Percentiles rank a stretch among this genome's conserved stretches.
These are phyloP conservation scores for Bujurquina vittata DNA, from an alignment of 2,113 vertebrate genomes.

Conservation along the genomic window DNA sequence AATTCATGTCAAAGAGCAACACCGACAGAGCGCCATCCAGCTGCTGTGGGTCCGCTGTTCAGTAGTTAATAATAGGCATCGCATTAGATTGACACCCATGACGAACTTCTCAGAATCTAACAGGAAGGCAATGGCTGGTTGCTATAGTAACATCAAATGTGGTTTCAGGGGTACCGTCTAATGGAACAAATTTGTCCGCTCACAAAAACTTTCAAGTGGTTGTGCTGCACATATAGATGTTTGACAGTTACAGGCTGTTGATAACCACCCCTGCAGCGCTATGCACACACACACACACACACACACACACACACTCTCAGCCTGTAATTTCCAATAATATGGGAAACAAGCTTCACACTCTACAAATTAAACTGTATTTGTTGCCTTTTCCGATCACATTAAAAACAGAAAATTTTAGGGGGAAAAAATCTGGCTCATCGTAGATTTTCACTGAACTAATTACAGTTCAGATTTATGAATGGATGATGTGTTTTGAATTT, in stretches of 20 bases:
- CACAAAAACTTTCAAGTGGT: neutral
- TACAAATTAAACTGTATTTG: no score
- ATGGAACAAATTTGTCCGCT: conserved; percentile 14
- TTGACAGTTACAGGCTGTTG: neutral
- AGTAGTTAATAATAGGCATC: neutral
- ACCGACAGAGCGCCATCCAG: neutral
- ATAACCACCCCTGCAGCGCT: neutral
- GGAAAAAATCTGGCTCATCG: no score
- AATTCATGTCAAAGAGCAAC: neutral
- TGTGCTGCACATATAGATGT: neutral
- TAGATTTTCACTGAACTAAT: neutral
- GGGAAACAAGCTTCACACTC: no score
- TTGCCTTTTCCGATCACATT: no score
- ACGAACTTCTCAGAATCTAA: conserved; percentile 12
- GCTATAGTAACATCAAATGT: conserved; percentile 12
- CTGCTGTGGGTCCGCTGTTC: neutral
- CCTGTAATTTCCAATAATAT: neutral
- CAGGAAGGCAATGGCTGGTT: conserved; percentile 27
- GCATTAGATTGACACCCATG: neutral
- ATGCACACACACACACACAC: neutral
- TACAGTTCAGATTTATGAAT: neutral
- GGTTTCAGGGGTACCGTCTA: conserved; percentile 5
- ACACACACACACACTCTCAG: neutral
- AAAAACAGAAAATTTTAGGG: neutral
- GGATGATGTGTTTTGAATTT: neutral